These are phyloP conservation scores for Crypturellus undulatus DNA, from an alignment of 2,113 vertebrate genomes.

Conservation along the genomic window DNA sequence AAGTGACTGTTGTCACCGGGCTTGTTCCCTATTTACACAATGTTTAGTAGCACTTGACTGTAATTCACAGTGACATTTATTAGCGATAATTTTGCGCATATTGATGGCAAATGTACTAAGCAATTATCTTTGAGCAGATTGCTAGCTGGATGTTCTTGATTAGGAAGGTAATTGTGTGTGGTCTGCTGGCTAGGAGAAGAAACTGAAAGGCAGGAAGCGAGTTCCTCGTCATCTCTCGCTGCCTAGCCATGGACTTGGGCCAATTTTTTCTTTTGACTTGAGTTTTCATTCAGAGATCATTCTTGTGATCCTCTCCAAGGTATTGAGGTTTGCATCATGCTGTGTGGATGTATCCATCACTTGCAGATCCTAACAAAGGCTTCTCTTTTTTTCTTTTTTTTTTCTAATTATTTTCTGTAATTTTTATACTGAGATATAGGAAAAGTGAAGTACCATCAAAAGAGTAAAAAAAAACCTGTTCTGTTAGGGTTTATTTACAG, in stretches of 20 bases:
- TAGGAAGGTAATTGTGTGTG: constrained; percentile 50
- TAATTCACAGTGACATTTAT: constrained; percentile 41
- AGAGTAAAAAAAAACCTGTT: background rate
- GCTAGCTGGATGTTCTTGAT: constrained; percentile 24
- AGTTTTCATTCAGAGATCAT: background rate
- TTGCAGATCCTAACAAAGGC: background rate
- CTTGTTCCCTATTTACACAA: background rate
- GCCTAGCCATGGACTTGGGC: background rate
- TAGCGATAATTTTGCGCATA: background rate
- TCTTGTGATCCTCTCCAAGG: background rate
- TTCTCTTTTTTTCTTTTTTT: too few species aligned
- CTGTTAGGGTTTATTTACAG: background rate
- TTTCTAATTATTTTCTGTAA: background rate
- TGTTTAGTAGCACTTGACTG: background rate
- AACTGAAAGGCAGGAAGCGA: background rate
- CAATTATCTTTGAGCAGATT: constrained; percentile 15
- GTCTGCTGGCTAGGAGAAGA: constrained; percentile 33
- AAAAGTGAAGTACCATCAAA: background rate
- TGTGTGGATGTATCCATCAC: background rate
- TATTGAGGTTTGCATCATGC: background rate
- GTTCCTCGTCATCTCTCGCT: background rate
- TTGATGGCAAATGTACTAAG: constrained; percentile 6
- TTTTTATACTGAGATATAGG: background rate
- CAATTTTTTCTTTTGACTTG: background rate
- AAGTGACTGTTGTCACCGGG: background rate